Evolutionary conservation across 2,797 vertebrate genomes (phyloP).

Genomic region (Echeneis naucrates): DNA sequence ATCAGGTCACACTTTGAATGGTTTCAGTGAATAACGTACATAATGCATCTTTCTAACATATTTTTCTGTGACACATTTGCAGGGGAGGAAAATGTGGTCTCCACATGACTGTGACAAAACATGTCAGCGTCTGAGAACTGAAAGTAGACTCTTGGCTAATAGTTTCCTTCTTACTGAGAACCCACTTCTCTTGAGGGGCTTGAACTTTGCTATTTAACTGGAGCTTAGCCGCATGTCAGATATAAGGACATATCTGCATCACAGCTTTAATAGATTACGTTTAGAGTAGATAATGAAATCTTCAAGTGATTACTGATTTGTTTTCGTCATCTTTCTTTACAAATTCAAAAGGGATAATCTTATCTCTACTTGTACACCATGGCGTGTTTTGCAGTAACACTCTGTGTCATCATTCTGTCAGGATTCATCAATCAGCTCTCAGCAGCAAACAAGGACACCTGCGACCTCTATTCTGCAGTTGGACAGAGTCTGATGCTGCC

Average conservation of each 20-base stretch:
- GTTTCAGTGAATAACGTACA: neutral
- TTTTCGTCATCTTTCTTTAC: neutral
- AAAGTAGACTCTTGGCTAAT: slow-evolving; percentile 58
- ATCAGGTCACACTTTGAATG: neutral
- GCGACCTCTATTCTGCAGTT: slow-evolving; percentile 48
- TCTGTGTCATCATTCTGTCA: slow-evolving; percentile 39
- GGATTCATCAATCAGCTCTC: slow-evolving; percentile 36
- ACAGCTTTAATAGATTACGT: neutral
- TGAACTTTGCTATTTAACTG: neutral
- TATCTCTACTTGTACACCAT: slow-evolving; percentile 30
- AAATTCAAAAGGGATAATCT: neutral
- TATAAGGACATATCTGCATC: neutral
- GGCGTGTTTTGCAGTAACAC: slow-evolving; percentile 30
- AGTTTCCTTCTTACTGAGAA: slow-evolving; percentile 32
- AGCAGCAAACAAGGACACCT: slow-evolving; percentile 39
- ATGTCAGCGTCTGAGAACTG: slow-evolving; percentile 52
- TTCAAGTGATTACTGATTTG: neutral
- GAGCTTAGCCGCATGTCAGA: neutral
- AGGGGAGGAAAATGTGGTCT: slow-evolving; percentile 1
- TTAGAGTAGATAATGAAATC: neutral
- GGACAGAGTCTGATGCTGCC: slow-evolving; percentile 60
- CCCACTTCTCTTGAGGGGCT: slow-evolving; percentile 43
- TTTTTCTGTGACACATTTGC: neutral
- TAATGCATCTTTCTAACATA: slow-evolving; percentile 1
- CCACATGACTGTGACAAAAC: slow-evolving; percentile 13